A percentile compares a stretch with the other conserved stretches of the same genome.
phyloP scores from a whole-genome alignment of 2,888 invertebrate species.

The Gasteruption jaculator region DNA sequence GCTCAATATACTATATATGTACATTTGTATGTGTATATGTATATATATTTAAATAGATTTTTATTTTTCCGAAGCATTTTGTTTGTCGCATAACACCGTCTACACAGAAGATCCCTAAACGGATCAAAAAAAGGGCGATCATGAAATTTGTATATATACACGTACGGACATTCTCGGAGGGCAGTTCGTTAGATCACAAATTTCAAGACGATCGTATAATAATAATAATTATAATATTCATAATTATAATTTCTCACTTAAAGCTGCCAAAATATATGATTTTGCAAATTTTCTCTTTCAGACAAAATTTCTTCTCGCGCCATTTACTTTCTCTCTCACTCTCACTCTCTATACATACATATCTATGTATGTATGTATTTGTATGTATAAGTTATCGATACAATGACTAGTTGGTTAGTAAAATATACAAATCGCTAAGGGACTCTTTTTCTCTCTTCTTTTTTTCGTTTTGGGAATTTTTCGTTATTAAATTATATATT shows the following conservation, averaged over 20 bases:
- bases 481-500: constrained; percentile 22
- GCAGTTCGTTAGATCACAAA: constrained; percentile 19
- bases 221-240: no score
- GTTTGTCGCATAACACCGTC: constrained; percentile 41
- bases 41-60: constrained; percentile 39
- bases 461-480: constrained; percentile 15
- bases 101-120: constrained; percentile 36
- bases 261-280: constrained; percentile 23
- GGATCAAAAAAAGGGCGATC: constrained; percentile 35
- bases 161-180: constrained; percentile 15
- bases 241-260: no score
- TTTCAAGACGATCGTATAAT: constrained; percentile 17
- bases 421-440: constrained; percentile 37
- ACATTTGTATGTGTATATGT: constrained; percentile 19
- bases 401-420: constrained; percentile 44
- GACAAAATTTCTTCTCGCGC: no score
- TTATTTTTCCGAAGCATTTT: constrained; percentile 45
- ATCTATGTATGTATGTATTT: constrained; percentile 1
- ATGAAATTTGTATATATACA: constrained; percentile 10
- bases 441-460: constrained; percentile 27
- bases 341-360: neutral
- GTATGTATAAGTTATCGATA: constrained; percentile 12
- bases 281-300: neutral
- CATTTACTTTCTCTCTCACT: no score
- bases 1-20: constrained; percentile 3